Evolutionary conservation across 1,140 invertebrate species (phyloP).

Genomic region (Drosophila tropicalis): DNA sequence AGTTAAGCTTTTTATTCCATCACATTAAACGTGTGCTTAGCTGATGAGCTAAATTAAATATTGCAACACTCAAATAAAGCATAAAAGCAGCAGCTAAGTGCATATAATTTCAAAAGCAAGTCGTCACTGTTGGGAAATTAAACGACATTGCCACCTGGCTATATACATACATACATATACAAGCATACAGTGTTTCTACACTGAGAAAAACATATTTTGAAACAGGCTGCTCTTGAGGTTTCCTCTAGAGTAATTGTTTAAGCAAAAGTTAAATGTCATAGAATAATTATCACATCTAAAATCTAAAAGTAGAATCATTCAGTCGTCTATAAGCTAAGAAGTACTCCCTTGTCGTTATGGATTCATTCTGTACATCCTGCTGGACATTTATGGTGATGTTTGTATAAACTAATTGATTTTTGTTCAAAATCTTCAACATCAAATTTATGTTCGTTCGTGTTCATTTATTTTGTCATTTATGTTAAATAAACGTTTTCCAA

Average conservation of each 20-base stretch:
- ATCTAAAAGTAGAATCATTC: no score
- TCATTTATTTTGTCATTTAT: not conserved
- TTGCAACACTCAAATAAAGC: conserved; percentile 68
- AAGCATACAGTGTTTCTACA: not conserved
- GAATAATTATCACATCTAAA: no score
- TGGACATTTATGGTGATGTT: no score
- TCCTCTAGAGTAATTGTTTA: no score
- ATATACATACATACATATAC: no score
- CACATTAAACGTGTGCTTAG: conserved; percentile 55
- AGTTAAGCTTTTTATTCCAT: conserved; percentile 51
- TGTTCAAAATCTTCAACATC: no score
- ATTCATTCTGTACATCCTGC: no score
- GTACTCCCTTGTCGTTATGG: no score
- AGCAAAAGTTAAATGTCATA: no score
- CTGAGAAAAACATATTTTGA: not conserved
- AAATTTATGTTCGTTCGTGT: not conserved
- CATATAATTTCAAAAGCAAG: conserved; percentile 59
- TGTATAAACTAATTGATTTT: no score
- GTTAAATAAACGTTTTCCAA: not conserved
- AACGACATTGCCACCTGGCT: conserved; percentile 16
- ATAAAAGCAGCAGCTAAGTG: conserved; percentile 56
- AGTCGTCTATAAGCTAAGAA: no score
- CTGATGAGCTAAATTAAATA: conserved; percentile 74
- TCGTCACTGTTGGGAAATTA: conserved; percentile 16
- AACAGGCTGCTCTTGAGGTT: no score